Evolutionary conservation across 2,888 invertebrate genomes (phyloP), one percentile per base, ranked within the genome.

Genomic region (Cantharis lateralis): DNA sequence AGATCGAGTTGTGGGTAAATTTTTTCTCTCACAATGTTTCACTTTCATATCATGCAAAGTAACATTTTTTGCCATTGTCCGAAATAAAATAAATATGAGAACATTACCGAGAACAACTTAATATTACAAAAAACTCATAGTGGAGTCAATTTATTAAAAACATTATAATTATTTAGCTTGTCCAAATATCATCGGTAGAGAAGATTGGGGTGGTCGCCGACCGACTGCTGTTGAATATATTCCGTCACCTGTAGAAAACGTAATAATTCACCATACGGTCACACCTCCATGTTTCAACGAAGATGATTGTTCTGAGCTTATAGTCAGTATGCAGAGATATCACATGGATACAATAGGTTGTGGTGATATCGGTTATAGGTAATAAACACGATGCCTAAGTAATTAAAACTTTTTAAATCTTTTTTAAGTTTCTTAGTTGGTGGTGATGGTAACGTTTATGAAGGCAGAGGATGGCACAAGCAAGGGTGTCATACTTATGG

Each of bases 361-460:
- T 84, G 85, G 86, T 62, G 92, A 93, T 81, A 91, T 93, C 74
- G 92, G 90, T 26, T 90, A 89, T 82, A 91, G 92, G 92, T 92
- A 86, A 90, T 13, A 15, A 3, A 10, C 10, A 16, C n/a, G 5
- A 15, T 26, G 24, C 24, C 11, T 15, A 11, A 3, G 61, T 71
- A 15, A 15, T n/a, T 10, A 62, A 18, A 63, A 15, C 5, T 16
- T 26, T 62, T 48, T 4, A 15, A 72, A 80, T 81, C 85, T 85
- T 11, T 75, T n/a, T 10, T 10, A 2, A 92, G 92, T 78, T 92
- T 92, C 82, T 72, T 92, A 70, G 88, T 92, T 68, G 91, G 91
- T 1, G 91, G 91, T 0, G 91, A 91, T 83, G 92, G 92, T 0
- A 90, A 88, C 72, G 86, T 92, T 16, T 93, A 92, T 76, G 92